Evolutionary conservation across 2,113 vertebrate genomes (phyloP).

Genomic region (Paralichthys olivaceus): DNA sequence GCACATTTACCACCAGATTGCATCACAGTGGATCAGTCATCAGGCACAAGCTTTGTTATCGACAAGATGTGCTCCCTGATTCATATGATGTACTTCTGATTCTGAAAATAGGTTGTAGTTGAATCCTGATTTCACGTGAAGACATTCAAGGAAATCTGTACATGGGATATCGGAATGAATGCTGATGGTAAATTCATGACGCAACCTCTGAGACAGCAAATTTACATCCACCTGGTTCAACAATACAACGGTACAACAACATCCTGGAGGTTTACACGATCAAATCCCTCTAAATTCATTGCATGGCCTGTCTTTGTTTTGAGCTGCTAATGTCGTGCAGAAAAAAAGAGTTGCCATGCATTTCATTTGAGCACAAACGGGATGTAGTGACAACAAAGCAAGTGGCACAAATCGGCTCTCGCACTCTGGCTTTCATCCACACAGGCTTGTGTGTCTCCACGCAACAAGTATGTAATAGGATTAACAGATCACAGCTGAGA

Average conservation of each 20-base stretch:
- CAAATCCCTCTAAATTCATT: conserved; percentile 19
- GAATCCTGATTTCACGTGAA: not conserved
- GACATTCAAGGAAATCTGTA: not conserved
- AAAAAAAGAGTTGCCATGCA: conserved; percentile 42
- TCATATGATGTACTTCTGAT: not conserved
- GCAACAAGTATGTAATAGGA: conserved; percentile 78
- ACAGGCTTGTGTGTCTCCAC: conserved; percentile 53
- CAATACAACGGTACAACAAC: not conserved
- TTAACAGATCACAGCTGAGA: conserved; percentile 75
- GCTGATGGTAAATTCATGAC: not conserved
- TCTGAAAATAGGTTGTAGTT: not conserved
- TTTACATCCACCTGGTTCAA: not conserved
- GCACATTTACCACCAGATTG: conserved; percentile 13
- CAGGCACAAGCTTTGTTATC: not conserved
- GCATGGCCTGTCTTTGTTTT: conserved; percentile 39
- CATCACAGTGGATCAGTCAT: conserved; percentile 7
- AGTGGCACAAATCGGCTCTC: conserved; percentile 66
- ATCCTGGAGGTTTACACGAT: not conserved
- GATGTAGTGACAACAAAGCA: conserved; percentile 43
- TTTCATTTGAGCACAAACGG: conserved; percentile 19
- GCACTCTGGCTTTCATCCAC: conserved; percentile 7
- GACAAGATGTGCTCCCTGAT: not conserved
- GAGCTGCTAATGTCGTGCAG: conserved; percentile 51
- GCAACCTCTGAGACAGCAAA: not conserved
- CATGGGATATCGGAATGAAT: not conserved